phyloP scores from a whole-genome alignment of 2,888 invertebrate species.

The Luffia ferchaultella region DNA sequence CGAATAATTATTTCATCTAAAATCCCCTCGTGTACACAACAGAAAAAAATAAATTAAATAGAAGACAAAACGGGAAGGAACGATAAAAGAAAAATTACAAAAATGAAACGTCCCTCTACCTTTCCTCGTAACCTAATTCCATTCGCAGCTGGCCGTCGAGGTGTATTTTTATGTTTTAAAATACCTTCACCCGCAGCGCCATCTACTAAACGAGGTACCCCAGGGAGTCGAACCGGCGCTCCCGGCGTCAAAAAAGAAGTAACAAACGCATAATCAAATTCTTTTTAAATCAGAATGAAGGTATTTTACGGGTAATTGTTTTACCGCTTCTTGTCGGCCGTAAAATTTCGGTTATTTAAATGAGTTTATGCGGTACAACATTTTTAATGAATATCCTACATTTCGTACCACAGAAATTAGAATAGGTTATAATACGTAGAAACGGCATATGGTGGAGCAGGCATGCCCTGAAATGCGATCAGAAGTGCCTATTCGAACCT shows the following conservation, averaged over 20 bases:
- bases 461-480: no score
- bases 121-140: neutral
- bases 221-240: neutral
- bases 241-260: neutral
- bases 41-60: neutral
- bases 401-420: no score
- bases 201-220: neutral
- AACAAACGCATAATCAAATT: neutral
- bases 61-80: neutral
- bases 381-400: no score
- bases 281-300: neutral
- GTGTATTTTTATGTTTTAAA: neutral
- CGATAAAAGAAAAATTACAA: neutral
- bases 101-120: neutral
- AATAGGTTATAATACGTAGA: no score
- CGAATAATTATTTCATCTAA: neutral
- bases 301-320: neutral
- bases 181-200: neutral
- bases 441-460: no score
- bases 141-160: neutral
- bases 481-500: no score
- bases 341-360: no score
- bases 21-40: neutral
- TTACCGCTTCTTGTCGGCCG: neutral
- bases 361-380: no score